phyloP scores from a whole-genome alignment of 1,140 invertebrate species.

The Heliothis virescens region DNA sequence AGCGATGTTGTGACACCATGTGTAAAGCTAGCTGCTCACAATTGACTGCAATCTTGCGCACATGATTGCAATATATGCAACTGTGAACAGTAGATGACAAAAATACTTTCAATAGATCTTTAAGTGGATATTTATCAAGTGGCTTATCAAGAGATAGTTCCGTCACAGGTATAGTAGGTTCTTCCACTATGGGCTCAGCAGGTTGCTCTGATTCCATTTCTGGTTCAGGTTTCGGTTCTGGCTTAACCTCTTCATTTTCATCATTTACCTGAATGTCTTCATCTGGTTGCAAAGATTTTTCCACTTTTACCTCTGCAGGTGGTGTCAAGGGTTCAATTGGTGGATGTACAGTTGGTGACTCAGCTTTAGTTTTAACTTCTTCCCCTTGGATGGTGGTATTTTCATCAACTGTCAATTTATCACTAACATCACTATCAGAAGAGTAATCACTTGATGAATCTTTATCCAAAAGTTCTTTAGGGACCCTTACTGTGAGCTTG shows the following conservation, averaged over 20 bases:
- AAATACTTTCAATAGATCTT: slow-evolving; percentile 91
- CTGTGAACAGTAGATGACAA: slow-evolving; percentile 88
- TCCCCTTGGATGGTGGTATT: slow-evolving; percentile 61
- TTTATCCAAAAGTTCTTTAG: slow-evolving; percentile 83
- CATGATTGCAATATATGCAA: slow-evolving; percentile 95
- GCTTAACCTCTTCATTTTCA: slow-evolving; percentile 54
- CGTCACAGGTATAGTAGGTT: slow-evolving; percentile 86
- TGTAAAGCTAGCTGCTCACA: slow-evolving; percentile 92
- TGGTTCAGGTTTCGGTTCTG: slow-evolving; percentile 68
- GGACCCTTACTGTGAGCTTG: slow-evolving; percentile 84
- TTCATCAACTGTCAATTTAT: slow-evolving; percentile 85
- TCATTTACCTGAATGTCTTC: slow-evolving; percentile 61
- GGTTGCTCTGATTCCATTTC: slow-evolving; percentile 60
- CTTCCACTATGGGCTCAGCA: slow-evolving; percentile 70
- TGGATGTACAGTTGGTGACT: slow-evolving; percentile 5
- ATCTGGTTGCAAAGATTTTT: slow-evolving; percentile 48
- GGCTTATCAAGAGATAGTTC: slow-evolving; percentile 91
- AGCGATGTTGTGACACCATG: slow-evolving; percentile 91
- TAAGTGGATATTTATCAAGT: slow-evolving; percentile 90
- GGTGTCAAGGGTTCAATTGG: slow-evolving; percentile 32
- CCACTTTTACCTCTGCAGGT: slow-evolving; percentile 29
- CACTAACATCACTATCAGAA: slow-evolving; percentile 87
- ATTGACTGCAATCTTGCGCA: slow-evolving; percentile 92
- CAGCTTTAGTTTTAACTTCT: slow-evolving; percentile 52
- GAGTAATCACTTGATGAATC: slow-evolving; percentile 85